phyloP scores from a whole-genome alignment of 2,113 vertebrate species.

The Poeciliopsis occidentalis region DNA sequence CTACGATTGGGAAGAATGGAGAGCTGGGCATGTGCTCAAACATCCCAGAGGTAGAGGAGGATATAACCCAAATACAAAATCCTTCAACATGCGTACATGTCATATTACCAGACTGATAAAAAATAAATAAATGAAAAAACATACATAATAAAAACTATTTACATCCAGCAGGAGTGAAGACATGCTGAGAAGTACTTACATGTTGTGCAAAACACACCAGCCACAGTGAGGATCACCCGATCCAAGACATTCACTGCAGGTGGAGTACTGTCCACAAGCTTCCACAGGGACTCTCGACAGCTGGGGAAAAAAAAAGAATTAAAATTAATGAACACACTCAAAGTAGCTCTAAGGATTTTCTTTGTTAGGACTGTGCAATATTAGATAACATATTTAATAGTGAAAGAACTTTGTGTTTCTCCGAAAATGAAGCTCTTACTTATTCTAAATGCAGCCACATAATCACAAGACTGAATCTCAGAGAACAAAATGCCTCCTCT shows the following conservation, averaged over 20 bases:
- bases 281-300: constrained; percentile 94
- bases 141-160: not conserved
- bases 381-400: not conserved
- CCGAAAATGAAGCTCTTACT: too few relatives aligned
- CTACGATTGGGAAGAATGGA: constrained; percentile 34
- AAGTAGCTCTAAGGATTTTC: not conserved
- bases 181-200: constrained; percentile 80
- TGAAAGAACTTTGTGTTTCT: too few relatives aligned
- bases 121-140: not conserved
- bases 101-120: not conserved
- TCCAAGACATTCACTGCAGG: too few relatives aligned
- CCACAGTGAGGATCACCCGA: constrained; percentile 97
- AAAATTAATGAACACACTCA: not conserved
- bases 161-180: not conserved
- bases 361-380: not conserved
- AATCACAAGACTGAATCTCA: too few relatives aligned
- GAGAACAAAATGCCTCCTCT: too few relatives aligned
- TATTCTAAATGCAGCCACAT: too few relatives aligned
- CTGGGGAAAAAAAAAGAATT: constrained; percentile 68
- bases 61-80: constrained; percentile 34
- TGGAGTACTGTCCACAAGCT: constrained; percentile 90
- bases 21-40: constrained; percentile 55
- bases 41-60: constrained; percentile 30
- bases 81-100: constrained; percentile 8
- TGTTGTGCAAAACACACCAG: constrained; percentile 98